phyloP scores from a whole-genome alignment of 2,888 invertebrate species.

The Pollenia amentaria region DNA sequence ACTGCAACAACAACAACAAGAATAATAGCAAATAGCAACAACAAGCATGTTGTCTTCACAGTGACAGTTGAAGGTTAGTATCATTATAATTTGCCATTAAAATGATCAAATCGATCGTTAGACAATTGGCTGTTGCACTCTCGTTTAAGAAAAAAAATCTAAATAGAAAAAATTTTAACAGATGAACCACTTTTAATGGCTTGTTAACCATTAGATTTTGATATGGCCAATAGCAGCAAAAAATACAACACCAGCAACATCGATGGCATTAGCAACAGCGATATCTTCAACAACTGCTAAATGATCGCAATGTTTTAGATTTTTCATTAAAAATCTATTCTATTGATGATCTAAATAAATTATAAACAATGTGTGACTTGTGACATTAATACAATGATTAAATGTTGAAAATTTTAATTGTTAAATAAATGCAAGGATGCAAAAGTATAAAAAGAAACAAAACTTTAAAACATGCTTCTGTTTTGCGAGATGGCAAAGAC shows the following conservation, averaged over 20 bases:
- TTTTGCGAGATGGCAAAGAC: conserved; percentile 61
- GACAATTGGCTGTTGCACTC: conserved; percentile 57
- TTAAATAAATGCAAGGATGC: conserved; percentile 73
- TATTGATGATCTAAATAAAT: conserved; percentile 73
- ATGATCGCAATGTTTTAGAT: conserved; percentile 50
- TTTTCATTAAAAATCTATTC: conserved; percentile 33
- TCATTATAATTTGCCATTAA: conserved; percentile 72
- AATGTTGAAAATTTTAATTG: conserved; percentile 74
- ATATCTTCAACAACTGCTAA: conserved; percentile 52
- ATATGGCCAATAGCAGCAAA: conserved; percentile 52
- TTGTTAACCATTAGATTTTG: conserved; percentile 55
- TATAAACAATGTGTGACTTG: conserved; percentile 73
- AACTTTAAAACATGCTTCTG: conserved; percentile 57
- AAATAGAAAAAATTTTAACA: conserved; percentile 2
- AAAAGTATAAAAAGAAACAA: neutral
- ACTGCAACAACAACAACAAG: neutral
- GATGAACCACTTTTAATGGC: conserved; percentile 73
- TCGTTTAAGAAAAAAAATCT: conserved; percentile 10
- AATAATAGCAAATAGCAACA: conserved; percentile 22
- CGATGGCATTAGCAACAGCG: neutral
- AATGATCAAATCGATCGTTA: conserved; percentile 65
- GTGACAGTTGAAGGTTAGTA: conserved; percentile 72
- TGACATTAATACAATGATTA: conserved; percentile 74
- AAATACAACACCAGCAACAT: conserved; percentile 11
- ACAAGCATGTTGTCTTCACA: conserved; percentile 61